phyloP scores from a whole-genome alignment of 2,888 invertebrate species.

The Cryptophagus acutangulus region DNA sequence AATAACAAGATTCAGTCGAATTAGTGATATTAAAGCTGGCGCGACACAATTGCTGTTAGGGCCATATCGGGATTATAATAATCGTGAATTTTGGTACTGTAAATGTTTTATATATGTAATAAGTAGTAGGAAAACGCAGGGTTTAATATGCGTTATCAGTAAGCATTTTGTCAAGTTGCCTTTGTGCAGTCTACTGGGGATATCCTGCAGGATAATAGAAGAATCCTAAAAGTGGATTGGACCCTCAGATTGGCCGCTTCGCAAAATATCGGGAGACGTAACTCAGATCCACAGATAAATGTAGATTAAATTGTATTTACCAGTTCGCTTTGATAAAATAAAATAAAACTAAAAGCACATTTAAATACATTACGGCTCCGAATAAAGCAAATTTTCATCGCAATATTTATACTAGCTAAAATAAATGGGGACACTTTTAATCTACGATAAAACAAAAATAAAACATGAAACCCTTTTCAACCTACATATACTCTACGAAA shows the following conservation, averaged over 20 bases:
- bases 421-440: too few species aligned
- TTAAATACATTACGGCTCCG: too few species aligned
- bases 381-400: too few species aligned
- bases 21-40: conserved; percentile 13
- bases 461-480: too few species aligned
- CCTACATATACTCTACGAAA: too few species aligned
- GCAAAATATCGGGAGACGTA: conserved; percentile 34
- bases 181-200: conserved; percentile 37
- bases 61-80: conserved; percentile 7
- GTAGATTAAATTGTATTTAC: conserved; percentile 27
- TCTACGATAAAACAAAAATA: too few species aligned
- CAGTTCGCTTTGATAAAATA: too few species aligned
- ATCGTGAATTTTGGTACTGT: conserved; percentile 15
- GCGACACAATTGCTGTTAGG: conserved; percentile 11
- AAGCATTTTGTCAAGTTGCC: conserved; percentile 39
- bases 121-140: too few species aligned
- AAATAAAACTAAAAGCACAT: too few species aligned
- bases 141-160: conserved; percentile 38
- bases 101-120: conserved; percentile 34
- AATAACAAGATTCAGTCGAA: conserved; percentile 21
- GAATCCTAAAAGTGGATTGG: conserved; percentile 36
- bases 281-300: conserved; percentile 34
- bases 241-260: conserved; percentile 26
- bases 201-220: conserved; percentile 36
- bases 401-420: too few species aligned